A percentile compares a stretch with the other conserved stretches of the same genome.
These are phyloP conservation scores for Peromyscus polionotus DNA, from an alignment of 2,113 vertebrate species.

Conservation along the genomic window DNA sequence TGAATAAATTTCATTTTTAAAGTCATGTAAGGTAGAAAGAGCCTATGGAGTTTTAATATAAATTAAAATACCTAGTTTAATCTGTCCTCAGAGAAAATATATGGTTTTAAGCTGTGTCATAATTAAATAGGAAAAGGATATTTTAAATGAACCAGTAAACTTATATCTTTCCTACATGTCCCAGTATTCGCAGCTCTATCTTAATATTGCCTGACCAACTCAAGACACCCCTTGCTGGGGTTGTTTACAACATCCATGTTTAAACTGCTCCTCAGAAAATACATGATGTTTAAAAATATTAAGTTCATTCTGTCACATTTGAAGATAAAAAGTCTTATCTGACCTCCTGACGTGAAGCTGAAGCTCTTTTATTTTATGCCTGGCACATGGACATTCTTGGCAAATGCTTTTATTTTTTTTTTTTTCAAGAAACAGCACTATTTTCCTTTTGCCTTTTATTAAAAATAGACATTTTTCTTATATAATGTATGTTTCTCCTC, in stretches of 20 bases:
- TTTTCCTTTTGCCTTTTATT: neutral
- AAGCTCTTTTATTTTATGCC: neutral
- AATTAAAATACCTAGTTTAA: neutral
- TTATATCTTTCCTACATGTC: neutral
- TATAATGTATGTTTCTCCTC: neutral
- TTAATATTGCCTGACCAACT: neutral
- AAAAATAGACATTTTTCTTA: neutral
- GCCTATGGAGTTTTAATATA: neutral
- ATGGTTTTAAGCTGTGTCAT: neutral
- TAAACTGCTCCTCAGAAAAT: neutral
- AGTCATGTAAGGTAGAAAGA: neutral
- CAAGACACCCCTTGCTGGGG: neutral
- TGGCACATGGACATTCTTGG: neutral
- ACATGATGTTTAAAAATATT: neutral
- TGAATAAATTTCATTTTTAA: slow-evolving; percentile 53
- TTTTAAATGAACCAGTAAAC: neutral
- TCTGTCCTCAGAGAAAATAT: neutral
- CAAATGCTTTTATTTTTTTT: neutral
- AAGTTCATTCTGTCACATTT: neutral
- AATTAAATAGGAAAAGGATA: neutral
- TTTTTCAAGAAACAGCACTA: neutral
- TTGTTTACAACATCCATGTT: neutral
- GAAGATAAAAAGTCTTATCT: neutral
- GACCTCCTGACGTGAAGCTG: neutral
- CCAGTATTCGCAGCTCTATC: accelerated